phyloP scores from a whole-genome alignment of 2,888 invertebrate genomes.

The Drosophila testacea region DNA sequence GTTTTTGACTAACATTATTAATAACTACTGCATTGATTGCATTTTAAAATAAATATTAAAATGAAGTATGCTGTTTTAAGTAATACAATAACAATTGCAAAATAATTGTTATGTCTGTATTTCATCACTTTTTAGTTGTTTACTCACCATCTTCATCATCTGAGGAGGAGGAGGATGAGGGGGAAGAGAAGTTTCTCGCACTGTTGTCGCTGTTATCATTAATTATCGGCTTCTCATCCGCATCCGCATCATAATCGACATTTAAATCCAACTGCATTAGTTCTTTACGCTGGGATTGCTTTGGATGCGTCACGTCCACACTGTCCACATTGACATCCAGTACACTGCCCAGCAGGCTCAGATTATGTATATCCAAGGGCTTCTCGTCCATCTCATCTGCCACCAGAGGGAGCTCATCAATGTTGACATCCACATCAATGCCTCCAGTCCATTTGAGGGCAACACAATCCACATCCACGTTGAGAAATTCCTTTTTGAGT shows the following conservation, averaged over 20 bases:
- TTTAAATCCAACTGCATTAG: background rate
- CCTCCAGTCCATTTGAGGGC: slow-evolving; percentile 63
- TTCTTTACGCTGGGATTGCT: slow-evolving; percentile 2
- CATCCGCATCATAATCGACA: slow-evolving; percentile 15
- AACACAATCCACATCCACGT: slow-evolving; percentile 66
- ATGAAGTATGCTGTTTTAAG: no score
- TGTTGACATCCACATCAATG: slow-evolving; percentile 66
- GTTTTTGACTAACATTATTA: no score
- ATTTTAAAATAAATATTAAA: no score
- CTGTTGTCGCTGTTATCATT: slow-evolving; percentile 13
- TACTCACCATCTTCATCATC: slow-evolving; percentile 51
- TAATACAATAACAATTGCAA: no score
- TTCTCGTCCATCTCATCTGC: slow-evolving; percentile 69
- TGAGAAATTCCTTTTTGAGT: slow-evolving; percentile 68
- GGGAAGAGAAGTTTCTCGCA: background rate
- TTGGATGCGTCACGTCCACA: slow-evolving; percentile 57
- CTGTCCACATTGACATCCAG: slow-evolving; percentile 70
- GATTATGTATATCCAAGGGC: slow-evolving; percentile 69
- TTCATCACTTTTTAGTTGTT: background rate
- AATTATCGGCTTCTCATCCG: slow-evolving; percentile 58
- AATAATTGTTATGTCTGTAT: background rate
- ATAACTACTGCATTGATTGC: no score
- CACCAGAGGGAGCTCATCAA: slow-evolving; percentile 69
- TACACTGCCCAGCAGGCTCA: slow-evolving; percentile 64
- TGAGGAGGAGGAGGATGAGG: background rate